Base-by-base conservation (phyloP, 1,140 invertebrate genomes). In the Samia ricini region DNA sequence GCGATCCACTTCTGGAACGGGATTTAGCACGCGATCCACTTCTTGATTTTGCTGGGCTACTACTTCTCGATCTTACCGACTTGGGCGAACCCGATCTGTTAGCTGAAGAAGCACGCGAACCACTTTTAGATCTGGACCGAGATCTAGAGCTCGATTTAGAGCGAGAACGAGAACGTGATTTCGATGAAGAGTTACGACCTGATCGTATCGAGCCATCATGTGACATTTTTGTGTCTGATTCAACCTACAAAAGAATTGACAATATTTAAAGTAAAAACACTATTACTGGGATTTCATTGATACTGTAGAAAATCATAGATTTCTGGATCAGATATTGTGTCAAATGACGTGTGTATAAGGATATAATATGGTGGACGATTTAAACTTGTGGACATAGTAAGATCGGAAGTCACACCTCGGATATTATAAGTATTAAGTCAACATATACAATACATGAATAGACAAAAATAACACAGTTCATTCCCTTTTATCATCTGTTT, bases 201-300 rank as follows among this genome's bases (percentile, higher is more conserved):
- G 79, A 83, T 3, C 61, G 60, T 33, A 56, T 68, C 19, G 84
- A 81, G 0, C 83, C 76, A 51, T 83, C 79, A 33, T 73, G 76
- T 0, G 83, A 86, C 83, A 83, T 85, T 58, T 74, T 83, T 8
- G 82, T 83, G 4, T 42, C 33, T 15, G 33, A 42, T 42, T 68
- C 81, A 19, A 69, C 78, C 84, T 87, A n/a, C n/a, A n/a, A n/a
- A n/a, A n/a, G 72, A 15, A 54, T 56, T 7, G 29, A 48, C 3
- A 48, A 26, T 15, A 42, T 10, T 42, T 8, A 42, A n/a, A n/a
- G n/a, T n/a, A n/a, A n/a, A n/a, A n/a, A n/a, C n/a, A n/a, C n/a
- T n/a, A n/a, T n/a, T n/a, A n/a, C n/a, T n/a, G n/a, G n/a, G n/a
- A n/a, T n/a, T n/a, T n/a, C n/a, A n/a, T n/a, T n/a, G n/a, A n/a